Base-by-base conservation (phyloP, 1,140 invertebrate species). In the Nephila pilipes region DNA sequence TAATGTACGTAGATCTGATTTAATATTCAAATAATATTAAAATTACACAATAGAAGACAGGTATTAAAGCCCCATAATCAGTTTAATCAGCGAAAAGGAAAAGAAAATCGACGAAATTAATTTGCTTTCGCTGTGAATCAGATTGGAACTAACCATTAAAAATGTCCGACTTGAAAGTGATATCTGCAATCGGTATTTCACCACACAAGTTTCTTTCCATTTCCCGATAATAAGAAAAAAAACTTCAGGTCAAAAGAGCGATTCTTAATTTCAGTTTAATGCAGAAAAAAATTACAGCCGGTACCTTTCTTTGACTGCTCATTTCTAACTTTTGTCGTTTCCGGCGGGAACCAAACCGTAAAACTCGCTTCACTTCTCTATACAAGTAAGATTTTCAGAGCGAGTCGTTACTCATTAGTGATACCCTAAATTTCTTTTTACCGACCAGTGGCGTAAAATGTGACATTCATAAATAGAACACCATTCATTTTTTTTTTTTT, bases 381-480 rank as follows among this genome's bases (percentile, higher is more conserved):
- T 22, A 16, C 12, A 54, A 22, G 25, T 18, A 18, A n/a, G 55
- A 29, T 65, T 88, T 88, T 75, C 38, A 88, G 87, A 88, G 87
- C 87, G 38, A 14, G 54, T 88, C 87, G 20, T 38, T 18, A 38
- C 29, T 87, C 85, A 87, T 87, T 87, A 87, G 29, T 10, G 29
- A 2, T 32, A 60, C 18, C 57, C 85, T 20, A 60, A 10, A 63
- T 87, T 87, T 87, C 85, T 63, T 63, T 63, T 46, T 10, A 46
- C 46, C 46, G 46, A 46, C 46, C 46, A 36, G 2, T 60, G 14
- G 1, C 25, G 38, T 20, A 6, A 25, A 60, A 29, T 25, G 46
- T n/a, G 81, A 25, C 46, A 83, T 22, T 83, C 38, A 57, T 57
- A 83, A 83, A 83, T 83, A 83, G 81, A 83, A 83, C 81, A 46